Percentiles rank a stretch among this genome's conserved stretches.
These are phyloP conservation scores for Neoscelio sp. DNA, from an alignment of 2,888 invertebrate species.

Conservation along the genomic window DNA sequence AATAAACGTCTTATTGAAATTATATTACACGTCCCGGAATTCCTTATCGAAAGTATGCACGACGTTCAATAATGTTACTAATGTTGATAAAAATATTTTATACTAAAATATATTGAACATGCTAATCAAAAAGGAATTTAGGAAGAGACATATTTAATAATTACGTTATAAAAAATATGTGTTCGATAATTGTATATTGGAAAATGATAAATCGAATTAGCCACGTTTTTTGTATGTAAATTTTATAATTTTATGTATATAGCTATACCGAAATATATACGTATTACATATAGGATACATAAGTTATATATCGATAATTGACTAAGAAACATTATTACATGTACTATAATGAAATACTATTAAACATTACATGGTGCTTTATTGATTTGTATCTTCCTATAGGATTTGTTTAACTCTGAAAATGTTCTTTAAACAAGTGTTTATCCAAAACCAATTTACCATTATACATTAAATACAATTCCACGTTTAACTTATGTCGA, in stretches of 20 bases:
- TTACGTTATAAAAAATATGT: not conserved
- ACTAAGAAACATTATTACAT: not conserved
- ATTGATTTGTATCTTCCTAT: not conserved
- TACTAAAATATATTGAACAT: not conserved
- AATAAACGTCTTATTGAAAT: no score
- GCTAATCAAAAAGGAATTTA: not conserved
- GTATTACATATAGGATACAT: not conserved
- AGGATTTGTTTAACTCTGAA: not conserved
- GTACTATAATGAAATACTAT: not conserved
- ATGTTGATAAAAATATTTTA: not conserved
- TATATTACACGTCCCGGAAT: no score
- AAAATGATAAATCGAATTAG: not conserved
- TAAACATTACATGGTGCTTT: not conserved
- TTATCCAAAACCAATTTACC: constrained; percentile 17
- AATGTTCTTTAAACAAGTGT: not conserved
- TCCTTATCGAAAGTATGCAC: no score
- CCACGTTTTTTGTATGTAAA: constrained; percentile 12
- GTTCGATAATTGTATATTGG: not conserved
- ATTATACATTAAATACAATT: not conserved
- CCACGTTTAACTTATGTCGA: not conserved
- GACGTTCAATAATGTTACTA: no score
- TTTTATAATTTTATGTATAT: constrained; percentile 24
- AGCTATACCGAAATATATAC: not conserved
- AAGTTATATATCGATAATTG: not conserved
- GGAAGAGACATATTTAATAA: no score